These are phyloP conservation scores for Pocillopora meandrina DNA, from an alignment of 92 coral and sea anemone species.

Conservation along the genomic window DNA sequence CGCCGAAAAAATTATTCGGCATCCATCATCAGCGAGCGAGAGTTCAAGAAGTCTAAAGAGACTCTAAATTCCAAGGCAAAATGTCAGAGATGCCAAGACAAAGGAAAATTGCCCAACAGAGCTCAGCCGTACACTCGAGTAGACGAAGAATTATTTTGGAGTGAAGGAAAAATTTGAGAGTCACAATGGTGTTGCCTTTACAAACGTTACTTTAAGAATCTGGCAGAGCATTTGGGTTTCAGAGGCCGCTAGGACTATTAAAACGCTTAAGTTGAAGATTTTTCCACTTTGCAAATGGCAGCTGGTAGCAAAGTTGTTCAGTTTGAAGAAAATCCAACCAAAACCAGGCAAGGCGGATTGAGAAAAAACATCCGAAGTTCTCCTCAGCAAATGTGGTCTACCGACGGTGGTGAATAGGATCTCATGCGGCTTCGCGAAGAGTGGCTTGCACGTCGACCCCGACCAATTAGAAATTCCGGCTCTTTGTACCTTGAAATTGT, in stretches of 20 bases:
- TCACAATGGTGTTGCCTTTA: slow-evolving; percentile 36
- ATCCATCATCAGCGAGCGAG: neutral
- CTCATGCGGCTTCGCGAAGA: slow-evolving; percentile 38
- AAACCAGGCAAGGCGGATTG: slow-evolving; percentile 40
- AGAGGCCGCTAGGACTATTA: slow-evolving; percentile 57
- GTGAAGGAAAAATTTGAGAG: slow-evolving; percentile 22
- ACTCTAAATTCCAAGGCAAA: neutral
- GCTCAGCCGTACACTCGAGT: slow-evolving; percentile 21
- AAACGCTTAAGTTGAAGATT: slow-evolving; percentile 47
- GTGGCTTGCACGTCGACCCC: slow-evolving; percentile 42
- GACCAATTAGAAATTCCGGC: slow-evolving; percentile 35
- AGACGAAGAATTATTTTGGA: slow-evolving; percentile 27
- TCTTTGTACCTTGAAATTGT: slow-evolving; percentile 30
- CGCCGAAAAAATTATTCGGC: neutral
- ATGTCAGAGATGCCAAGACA: slow-evolving; percentile 34
- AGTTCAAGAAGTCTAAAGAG: too few species aligned
- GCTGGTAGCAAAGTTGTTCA: slow-evolving; percentile 42
- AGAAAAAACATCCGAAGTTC: slow-evolving; percentile 15
- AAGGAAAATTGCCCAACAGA: slow-evolving; percentile 40
- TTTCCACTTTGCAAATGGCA: neutral
- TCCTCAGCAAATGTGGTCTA: slow-evolving; percentile 47
- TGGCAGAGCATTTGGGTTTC: slow-evolving; percentile 41
- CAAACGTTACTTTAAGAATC: neutral
- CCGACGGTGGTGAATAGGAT: slow-evolving; percentile 51
- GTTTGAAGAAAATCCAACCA: neutral